Conservation (phyloP, 2,113 vertebrate genomes). For the Strix uralensis region DNA sequence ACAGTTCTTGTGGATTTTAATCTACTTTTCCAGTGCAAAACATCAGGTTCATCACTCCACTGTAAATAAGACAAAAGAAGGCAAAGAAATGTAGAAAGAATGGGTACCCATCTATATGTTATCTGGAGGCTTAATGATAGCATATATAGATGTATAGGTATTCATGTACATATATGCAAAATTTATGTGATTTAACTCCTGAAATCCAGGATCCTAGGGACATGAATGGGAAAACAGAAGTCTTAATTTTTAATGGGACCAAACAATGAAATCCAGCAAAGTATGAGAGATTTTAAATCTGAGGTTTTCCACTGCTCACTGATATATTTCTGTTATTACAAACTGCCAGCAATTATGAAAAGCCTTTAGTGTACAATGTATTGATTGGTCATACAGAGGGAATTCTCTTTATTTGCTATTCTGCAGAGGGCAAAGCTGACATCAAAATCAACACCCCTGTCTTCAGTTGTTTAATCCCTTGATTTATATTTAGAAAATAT, state of each 20-base stretch:
- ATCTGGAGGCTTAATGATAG: not conserved
- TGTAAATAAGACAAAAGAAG: not conserved
- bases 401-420: slow-evolving; percentile 29
- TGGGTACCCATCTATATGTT: not conserved
- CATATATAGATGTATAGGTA: not conserved
- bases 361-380: not conserved
- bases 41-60: not conserved
- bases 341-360: not conserved
- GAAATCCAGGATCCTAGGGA: not conserved
- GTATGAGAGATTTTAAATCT: not conserved
- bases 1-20: not conserved
- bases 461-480: slow-evolving; percentile 6
- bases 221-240: not conserved
- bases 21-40: not conserved
- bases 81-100: not conserved
- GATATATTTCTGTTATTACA: not conserved
- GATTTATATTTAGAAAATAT: not conserved
- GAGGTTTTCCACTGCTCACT: not conserved
- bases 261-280: not conserved
- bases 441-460: not conserved
- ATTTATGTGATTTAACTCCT: not conserved
- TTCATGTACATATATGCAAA: not conserved
- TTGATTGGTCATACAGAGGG: not conserved
- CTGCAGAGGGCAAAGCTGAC: not conserved
- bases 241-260: not conserved